These are phyloP conservation scores for Cyclopterus lumpus DNA, from an alignment of 2,797 vertebrate genomes.

Conservation along the genomic window DNA sequence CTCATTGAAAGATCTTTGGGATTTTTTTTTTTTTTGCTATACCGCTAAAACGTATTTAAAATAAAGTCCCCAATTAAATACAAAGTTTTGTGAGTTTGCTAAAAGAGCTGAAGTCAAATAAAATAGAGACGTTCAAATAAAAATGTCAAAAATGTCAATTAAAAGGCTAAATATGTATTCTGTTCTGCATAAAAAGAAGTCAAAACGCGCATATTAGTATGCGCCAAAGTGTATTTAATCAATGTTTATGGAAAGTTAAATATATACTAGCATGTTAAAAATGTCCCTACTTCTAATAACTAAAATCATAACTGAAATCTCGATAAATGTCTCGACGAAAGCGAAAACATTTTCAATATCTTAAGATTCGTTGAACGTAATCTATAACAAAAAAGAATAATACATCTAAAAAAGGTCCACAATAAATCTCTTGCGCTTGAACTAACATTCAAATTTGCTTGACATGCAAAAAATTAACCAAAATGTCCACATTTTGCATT, in stretches of 20 bases:
- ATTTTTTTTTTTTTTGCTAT: neutral
- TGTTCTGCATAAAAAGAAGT: neutral
- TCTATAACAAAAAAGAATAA: neutral
- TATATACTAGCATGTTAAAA: constrained; percentile 8
- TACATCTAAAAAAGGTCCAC: neutral
- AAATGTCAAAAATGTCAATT: neutral
- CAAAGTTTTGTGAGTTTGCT: constrained; percentile 5
- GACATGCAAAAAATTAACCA: neutral
- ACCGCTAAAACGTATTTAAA: neutral
- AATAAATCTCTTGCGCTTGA: neutral
- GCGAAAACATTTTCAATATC: neutral
- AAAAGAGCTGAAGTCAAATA: neutral
- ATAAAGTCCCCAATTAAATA: neutral
- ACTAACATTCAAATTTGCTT: neutral
- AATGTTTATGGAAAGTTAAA: neutral
- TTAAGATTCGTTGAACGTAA: neutral
- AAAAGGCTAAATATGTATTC: neutral
- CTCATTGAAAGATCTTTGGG: neutral
- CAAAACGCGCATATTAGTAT: neutral
- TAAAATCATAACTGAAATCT: neutral
- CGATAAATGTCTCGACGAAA: neutral
- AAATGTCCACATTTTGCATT: neutral
- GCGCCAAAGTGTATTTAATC: neutral
- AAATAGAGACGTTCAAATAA: neutral
- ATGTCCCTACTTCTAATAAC: neutral